Conservation (phyloP, 2,888 invertebrate species). For the Limnephilus lunatus region DNA sequence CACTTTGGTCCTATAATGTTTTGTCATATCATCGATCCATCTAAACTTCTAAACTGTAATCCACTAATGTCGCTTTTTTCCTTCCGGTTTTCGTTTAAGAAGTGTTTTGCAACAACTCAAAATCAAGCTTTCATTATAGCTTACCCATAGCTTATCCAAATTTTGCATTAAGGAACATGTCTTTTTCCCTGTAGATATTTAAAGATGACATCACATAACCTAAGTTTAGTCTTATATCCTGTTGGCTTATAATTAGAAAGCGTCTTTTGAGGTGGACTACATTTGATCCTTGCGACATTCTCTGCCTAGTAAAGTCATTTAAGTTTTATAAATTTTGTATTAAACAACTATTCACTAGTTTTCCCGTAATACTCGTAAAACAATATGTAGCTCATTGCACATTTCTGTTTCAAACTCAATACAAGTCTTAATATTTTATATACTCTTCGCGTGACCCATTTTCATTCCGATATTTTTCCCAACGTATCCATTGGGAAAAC, state of each 20-base stretch:
- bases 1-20: too few species aligned
- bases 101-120: too few species aligned
- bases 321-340: neutral
- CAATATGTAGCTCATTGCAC: too few species aligned
- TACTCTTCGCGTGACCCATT: neutral
- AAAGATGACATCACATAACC: neutral
- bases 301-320: neutral
- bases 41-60: neutral
- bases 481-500: neutral
- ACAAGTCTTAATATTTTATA: too few species aligned
- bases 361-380: too few species aligned
- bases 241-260: neutral
- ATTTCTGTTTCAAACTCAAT: too few species aligned
- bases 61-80: too few species aligned
- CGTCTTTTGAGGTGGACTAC: neutral
- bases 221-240: neutral
- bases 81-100: too few species aligned
- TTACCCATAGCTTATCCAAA: too few species aligned
- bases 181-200: too few species aligned
- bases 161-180: too few species aligned
- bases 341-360: neutral
- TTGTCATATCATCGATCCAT: neutral
- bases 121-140: too few species aligned
- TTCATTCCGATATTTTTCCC: neutral
- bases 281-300: neutral